These are phyloP conservation scores for Rynchops niger DNA, from an alignment of 2,113 vertebrate genomes.

Conservation along the genomic window DNA sequence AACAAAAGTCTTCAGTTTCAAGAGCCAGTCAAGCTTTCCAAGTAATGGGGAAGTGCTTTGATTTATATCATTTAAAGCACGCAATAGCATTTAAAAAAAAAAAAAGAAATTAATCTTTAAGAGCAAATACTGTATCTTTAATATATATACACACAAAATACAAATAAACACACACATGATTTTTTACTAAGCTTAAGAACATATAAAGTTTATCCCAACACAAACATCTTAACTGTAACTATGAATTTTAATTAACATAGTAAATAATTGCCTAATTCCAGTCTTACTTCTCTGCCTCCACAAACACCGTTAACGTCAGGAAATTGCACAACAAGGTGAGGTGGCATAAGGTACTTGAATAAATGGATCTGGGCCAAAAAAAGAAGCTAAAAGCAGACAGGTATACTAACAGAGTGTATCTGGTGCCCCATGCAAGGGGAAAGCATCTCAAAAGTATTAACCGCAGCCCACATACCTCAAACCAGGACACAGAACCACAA, in stretches of 20 bases:
- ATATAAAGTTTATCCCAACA: not conserved
- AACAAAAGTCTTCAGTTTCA: not conserved
- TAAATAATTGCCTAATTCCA: not conserved
- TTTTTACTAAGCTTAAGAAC: not conserved
- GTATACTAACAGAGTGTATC: not conserved
- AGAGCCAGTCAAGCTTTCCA: not conserved
- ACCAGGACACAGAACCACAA: not conserved
- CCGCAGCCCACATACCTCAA: not conserved
- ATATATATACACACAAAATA: not conserved
- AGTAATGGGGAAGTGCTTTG: not conserved
- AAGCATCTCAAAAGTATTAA: not conserved
- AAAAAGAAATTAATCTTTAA: not conserved
- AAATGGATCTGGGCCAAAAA: not conserved
- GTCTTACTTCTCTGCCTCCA: not conserved
- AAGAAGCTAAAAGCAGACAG: not conserved
- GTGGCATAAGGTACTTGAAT: not conserved
- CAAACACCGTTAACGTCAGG: not conserved
- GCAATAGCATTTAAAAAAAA: not conserved
- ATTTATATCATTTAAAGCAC: not conserved
- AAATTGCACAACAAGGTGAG: not conserved
- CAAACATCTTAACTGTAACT: not conserved
- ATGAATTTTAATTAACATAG: not conserved
- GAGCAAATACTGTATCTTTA: not conserved
- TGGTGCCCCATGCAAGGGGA: not conserved
- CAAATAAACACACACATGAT: not conserved